phyloP scores from a whole-genome alignment of 1,140 invertebrate genomes.

The Vanessa tameamea region DNA sequence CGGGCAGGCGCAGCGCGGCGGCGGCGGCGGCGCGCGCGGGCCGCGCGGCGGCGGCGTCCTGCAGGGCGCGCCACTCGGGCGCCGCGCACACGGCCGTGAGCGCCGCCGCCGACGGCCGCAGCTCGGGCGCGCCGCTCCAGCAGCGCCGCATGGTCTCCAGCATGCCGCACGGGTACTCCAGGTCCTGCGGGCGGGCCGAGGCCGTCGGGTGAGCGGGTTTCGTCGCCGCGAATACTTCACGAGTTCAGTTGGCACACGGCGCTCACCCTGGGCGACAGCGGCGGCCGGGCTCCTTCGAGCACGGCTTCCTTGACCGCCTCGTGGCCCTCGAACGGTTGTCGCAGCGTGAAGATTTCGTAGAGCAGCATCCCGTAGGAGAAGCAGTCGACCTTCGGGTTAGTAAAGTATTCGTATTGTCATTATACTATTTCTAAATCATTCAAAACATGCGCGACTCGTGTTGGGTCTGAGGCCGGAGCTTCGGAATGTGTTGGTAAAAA shows the following conservation, averaged over 20 bases:
- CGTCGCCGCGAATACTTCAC: neutral
- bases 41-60: constrained; percentile 49
- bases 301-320: constrained; percentile 98
- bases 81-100: constrained; percentile 95
- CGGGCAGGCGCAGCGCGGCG: constrained; percentile 28
- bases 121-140: constrained; percentile 84
- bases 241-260: neutral
- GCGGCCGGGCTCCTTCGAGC: constrained; percentile 94
- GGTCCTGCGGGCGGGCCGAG: constrained; percentile 76
- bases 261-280: constrained; percentile 89
- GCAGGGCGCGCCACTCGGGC: constrained; percentile 90
- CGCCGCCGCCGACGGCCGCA: constrained; percentile 94
- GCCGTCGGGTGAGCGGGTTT: too few species aligned
- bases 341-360: constrained; percentile 96
- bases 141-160: constrained; percentile 97
- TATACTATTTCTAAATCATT: too few species aligned
- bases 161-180: constrained; percentile 93
- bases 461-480: too few species aligned
- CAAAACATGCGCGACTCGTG: too few species aligned
- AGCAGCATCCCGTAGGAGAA: constrained; percentile 99
- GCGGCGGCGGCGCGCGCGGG: constrained; percentile 37
- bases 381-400: constrained; percentile 90
- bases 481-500: too few species aligned
- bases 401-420: neutral
- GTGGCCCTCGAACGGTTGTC: constrained; percentile 96